A percentile compares a stretch with the other conserved stretches of the same genome.
These are phyloP conservation scores for Epicauta chinensis DNA, from an alignment of 1,140 invertebrate species.

Conservation along the genomic window DNA sequence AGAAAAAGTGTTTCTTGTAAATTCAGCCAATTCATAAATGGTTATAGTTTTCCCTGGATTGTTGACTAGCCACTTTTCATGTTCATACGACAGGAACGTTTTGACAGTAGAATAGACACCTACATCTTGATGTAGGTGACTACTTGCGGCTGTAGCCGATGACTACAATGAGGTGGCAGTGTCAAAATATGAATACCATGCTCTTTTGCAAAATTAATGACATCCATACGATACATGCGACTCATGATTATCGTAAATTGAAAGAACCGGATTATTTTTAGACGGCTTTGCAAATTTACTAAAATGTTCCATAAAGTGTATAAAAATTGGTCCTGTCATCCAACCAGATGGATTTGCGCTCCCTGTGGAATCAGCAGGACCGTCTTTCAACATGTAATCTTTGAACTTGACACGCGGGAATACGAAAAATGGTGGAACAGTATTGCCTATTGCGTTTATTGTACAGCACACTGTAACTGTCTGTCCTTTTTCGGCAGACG, in stretches of 20 bases:
- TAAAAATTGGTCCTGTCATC: conserved; percentile 13
- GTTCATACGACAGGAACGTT: conserved; percentile 19
- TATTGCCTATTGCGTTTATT: conserved; percentile 18
- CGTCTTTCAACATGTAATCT: conserved; percentile 3
- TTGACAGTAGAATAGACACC: conserved; percentile 20
- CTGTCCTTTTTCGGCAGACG: conserved; percentile 26
- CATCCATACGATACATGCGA: not conserved
- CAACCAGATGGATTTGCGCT: conserved; percentile 12
- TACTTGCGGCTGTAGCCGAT: conserved; percentile 19
- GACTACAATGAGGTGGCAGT: conserved; percentile 28
- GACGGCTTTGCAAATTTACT: conserved; percentile 20
- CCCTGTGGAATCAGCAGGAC: not conserved
- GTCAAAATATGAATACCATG: conserved; percentile 25
- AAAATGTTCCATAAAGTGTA: conserved; percentile 15
- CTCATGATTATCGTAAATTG: not conserved
- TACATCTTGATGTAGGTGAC: conserved; percentile 36
- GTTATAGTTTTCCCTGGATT: conserved; percentile 15
- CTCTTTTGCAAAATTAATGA: conserved; percentile 18
- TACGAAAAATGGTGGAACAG: conserved; percentile 36
- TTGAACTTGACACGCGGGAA: conserved; percentile 8
- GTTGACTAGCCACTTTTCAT: conserved; percentile 16
- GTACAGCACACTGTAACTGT: conserved; percentile 6
- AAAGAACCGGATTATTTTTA: conserved; percentile 20
- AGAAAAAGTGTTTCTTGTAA: conserved; percentile 12
- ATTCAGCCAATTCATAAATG: not conserved